Evolutionary conservation across 1,140 invertebrate species (phyloP), one percentile per base, ranked within the genome.

Genomic region (Augochlora pura): DNA sequence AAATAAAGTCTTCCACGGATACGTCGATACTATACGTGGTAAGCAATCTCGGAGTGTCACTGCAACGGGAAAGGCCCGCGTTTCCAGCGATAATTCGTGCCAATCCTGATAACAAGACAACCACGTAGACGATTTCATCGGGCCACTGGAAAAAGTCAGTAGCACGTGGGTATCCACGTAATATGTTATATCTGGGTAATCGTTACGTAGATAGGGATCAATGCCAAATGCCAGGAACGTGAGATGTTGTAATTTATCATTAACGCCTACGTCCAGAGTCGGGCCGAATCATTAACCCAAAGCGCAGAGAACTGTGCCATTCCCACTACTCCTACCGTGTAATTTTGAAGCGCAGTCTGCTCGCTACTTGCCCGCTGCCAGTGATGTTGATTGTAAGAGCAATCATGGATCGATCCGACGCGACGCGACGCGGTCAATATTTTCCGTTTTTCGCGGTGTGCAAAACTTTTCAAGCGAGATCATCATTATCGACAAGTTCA

Each of bases 171-270:
- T 88, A 78, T 65, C 65, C 65, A 32, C 77, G 64, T 83, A 77
- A 84, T 80, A 67, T 42, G 75, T 79, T 74, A 87, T 86, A 88
- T 88, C 81, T 87, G 80, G 84, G 87, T 87, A 89, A 88, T 88
- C 86, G 87, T 89, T 88, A 89, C 87, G 86, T 84, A 88, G 87
- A 89, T 89, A 89, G 88, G 83, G 89, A 90, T 90, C 89, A 90
- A 89, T 90, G 89, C 89, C 89, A 90, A 89, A 86, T 80, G 79
- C 77, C 71, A 77, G 84, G 79, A 82, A 82, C 66, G 77, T 78
- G 74, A 86, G 77, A 85, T 83, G 77, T 78, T 49, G 85, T 77
- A 89, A 88, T 89, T 89, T 88, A 84, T 88, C 86, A 90, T 89
- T 89, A 82, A 86, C 89, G 81, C 89, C 88, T 82, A 90, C 89